Percentiles rank a stretch among this genome's conserved stretches.
phyloP scores from a whole-genome alignment of 2,888 invertebrate species.

The Tipula confusa region DNA sequence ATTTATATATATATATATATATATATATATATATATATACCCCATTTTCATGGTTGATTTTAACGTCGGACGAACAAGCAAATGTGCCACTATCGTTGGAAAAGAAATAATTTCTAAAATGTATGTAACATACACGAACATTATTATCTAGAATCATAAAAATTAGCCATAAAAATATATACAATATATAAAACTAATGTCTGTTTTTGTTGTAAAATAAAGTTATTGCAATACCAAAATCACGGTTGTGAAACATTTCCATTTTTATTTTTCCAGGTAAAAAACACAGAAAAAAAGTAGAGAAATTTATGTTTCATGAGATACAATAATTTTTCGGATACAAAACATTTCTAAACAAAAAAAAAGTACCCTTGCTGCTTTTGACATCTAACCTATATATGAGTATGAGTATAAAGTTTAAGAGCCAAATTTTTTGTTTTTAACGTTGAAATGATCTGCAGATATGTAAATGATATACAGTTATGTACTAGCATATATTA shows the following conservation, averaged over 20 bases:
- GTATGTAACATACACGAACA: background rate
- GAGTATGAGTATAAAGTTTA: background rate
- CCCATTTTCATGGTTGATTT: too few species aligned
- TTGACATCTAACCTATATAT: background rate
- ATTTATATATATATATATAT: too few species aligned
- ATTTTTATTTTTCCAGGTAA: background rate
- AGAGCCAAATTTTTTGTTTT: background rate
- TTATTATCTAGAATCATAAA: background rate
- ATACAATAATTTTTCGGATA: constrained; percentile 9
- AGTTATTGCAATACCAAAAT: constrained; percentile 3
- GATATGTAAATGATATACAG: background rate
- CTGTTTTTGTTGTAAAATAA: background rate
- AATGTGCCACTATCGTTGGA: too few species aligned
- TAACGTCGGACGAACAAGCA: too few species aligned
- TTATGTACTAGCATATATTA: too few species aligned
- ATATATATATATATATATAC: too few species aligned
- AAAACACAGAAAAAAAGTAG: background rate
- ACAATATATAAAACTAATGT: background rate
- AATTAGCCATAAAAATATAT: background rate
- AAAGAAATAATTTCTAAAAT: background rate
- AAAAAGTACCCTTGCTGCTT: background rate
- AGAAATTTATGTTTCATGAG: constrained; percentile 20
- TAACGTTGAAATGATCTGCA: background rate
- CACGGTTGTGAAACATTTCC: constrained; percentile 12
- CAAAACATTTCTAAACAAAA: background rate